These are phyloP conservation scores for Cercopithecus neglectus DNA, from an alignment of 2,797 vertebrate species.

Conservation along the genomic window DNA sequence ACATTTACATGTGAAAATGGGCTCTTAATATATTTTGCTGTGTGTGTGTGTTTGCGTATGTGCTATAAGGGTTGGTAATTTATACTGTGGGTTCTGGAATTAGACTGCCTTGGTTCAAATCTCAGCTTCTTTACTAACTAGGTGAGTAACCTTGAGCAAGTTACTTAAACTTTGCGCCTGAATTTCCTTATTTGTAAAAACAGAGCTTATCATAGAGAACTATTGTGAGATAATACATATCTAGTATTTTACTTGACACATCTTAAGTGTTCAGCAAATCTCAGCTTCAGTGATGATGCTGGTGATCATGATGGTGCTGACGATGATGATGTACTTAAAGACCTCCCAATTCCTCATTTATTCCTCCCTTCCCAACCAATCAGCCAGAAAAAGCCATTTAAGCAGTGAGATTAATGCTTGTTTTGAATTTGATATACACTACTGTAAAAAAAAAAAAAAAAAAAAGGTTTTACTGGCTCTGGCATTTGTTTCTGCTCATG, in stretches of 20 bases:
- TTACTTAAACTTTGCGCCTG: not conserved
- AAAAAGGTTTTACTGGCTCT: not conserved
- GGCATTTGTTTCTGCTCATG: not conserved
- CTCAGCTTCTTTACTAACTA: not conserved
- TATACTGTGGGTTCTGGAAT: not conserved
- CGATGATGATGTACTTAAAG: not conserved
- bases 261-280: not conserved
- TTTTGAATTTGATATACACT: not conserved
- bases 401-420: not conserved
- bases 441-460: not conserved
- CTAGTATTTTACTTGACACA: not conserved
- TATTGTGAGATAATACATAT: not conserved
- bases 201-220: not conserved
- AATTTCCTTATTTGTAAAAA: conserved; percentile 6
- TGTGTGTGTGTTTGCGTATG: not conserved
- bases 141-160: not conserved
- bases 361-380: not conserved
- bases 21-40: not conserved
- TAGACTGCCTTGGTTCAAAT: not conserved
- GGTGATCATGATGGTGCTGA: not conserved
- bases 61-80: not conserved
- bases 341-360: not conserved
- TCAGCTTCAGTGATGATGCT: not conserved
- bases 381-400: not conserved
- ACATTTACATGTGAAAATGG: not conserved